Evolutionary conservation across 2,113 vertebrate species (phyloP).

Genomic region (Vidua chalybeata): DNA sequence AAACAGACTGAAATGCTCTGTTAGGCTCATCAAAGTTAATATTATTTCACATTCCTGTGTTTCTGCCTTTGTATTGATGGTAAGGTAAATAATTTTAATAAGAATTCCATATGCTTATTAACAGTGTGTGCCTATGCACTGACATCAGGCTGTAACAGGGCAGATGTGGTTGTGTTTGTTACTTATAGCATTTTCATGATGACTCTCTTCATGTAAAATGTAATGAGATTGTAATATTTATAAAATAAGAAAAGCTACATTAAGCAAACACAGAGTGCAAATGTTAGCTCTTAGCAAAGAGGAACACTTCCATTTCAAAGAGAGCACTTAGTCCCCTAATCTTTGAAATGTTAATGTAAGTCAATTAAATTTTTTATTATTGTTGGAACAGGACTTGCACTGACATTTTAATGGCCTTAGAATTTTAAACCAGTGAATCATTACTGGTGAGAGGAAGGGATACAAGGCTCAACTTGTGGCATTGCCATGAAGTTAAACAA

Average conservation of each 20-base stretch:
- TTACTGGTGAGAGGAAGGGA: not conserved
- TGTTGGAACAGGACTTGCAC: not conserved
- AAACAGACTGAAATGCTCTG: not conserved
- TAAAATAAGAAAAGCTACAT: not conserved
- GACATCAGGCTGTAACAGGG: not conserved
- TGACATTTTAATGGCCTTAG: conserved; percentile 16
- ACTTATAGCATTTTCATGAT: not conserved
- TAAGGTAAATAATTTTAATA: not conserved
- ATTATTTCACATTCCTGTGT: not conserved
- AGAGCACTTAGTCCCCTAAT: not conserved
- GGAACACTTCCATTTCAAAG: not conserved
- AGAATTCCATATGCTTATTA: not conserved
- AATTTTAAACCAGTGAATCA: not conserved
- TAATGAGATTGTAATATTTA: not conserved
- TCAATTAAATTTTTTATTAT: not conserved
- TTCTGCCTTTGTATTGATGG: not conserved
- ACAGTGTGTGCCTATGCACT: not conserved
- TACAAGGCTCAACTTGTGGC: not conserved
- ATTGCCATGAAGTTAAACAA: not conserved
- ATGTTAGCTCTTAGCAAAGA: not conserved
- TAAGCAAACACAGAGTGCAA: not conserved
- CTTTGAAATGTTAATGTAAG: conserved; percentile 3
- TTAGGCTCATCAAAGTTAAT: not conserved
- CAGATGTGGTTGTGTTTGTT: not conserved
- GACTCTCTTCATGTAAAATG: not conserved